A percentile compares a stretch with the other conserved stretches of the same genome.
These are phyloP conservation scores for Chaetoderma sp. DNA, from an alignment of 2,888 invertebrate genomes.

Conservation along the genomic window DNA sequence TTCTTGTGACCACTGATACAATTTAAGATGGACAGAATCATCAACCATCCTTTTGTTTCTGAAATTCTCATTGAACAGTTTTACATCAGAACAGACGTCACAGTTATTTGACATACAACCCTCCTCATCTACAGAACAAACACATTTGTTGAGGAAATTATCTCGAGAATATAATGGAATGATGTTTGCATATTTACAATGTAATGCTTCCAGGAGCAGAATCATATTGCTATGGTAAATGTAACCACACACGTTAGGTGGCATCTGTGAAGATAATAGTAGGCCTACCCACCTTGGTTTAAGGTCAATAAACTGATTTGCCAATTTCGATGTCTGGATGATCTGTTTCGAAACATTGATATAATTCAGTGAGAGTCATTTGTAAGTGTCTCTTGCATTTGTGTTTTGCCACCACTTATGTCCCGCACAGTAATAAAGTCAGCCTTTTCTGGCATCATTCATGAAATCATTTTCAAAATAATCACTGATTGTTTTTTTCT, in stretches of 20 bases:
- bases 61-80: slow-evolving; percentile 3
- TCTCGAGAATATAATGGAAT: slow-evolving; percentile 15
- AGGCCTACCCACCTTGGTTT: slow-evolving; percentile 18
- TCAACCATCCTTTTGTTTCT: neutral
- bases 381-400: slow-evolving; percentile 10
- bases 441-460: slow-evolving; percentile 14
- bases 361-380: slow-evolving; percentile 10
- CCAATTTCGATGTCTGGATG: slow-evolving; percentile 2
- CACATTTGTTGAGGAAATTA: slow-evolving; percentile 2
- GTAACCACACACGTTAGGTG: slow-evolving; percentile 19
- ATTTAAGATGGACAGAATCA: neutral
- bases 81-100: neutral
- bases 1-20: slow-evolving; percentile 8
- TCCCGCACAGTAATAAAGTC: slow-evolving; percentile 6
- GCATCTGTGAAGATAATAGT: neutral
- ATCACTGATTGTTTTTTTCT: too few relatives aligned
- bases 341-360: neutral
- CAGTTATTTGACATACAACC: slow-evolving; percentile 22
- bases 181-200: slow-evolving; percentile 1
- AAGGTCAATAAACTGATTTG: slow-evolving; percentile 17
- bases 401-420: neutral
- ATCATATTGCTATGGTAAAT: slow-evolving; percentile 18
- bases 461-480: neutral
- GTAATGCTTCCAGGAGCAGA: slow-evolving; percentile 19
- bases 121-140: slow-evolving; percentile 9